A percentile compares a stretch with the other conserved stretches of the same genome.
Conservation (phyloP, 2,888 invertebrate species). For the Microctonus hyperodae region DNA sequence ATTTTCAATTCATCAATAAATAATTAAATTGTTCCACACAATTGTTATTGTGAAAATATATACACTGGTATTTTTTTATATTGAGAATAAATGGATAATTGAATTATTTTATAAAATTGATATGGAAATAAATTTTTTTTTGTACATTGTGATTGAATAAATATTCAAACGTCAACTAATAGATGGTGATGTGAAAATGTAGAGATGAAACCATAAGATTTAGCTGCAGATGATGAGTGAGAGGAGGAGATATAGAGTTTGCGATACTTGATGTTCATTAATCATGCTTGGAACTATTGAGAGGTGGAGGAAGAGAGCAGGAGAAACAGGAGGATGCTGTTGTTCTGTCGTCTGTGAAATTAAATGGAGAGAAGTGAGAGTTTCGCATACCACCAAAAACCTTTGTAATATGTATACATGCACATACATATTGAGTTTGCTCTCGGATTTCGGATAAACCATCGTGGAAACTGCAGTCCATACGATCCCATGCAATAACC, state of each 20-base stretch:
- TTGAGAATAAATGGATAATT: no score
- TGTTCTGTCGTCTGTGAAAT: slow-evolving; percentile 55
- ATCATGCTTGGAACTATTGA: slow-evolving; percentile 51
- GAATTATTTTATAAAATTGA: no score
- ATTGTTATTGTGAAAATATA: no score
- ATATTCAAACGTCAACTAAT: no score
- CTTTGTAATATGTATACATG: slow-evolving; percentile 38
- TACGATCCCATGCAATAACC: background rate
- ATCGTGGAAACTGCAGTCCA: background rate
- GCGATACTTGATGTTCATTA: slow-evolving; percentile 53
- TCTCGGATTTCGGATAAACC: slow-evolving; percentile 10
- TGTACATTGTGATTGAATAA: no score
- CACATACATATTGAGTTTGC: slow-evolving; percentile 11
- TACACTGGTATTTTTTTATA: no score
- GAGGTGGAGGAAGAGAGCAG: slow-evolving; percentile 32
- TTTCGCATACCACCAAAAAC: slow-evolving; percentile 25
- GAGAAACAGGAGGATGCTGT: background rate
- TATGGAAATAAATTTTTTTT: no score
- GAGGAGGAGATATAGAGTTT: slow-evolving; percentile 26
- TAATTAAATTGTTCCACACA: no score
- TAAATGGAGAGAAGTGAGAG: slow-evolving; percentile 52
- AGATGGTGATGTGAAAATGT: no score
- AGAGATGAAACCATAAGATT: no score
- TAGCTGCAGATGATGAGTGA: slow-evolving; percentile 27
- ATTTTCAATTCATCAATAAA: no score